Base-by-base conservation (phyloP, 2,888 invertebrate genomes). In the Lasioglossum marginatum region DNA sequence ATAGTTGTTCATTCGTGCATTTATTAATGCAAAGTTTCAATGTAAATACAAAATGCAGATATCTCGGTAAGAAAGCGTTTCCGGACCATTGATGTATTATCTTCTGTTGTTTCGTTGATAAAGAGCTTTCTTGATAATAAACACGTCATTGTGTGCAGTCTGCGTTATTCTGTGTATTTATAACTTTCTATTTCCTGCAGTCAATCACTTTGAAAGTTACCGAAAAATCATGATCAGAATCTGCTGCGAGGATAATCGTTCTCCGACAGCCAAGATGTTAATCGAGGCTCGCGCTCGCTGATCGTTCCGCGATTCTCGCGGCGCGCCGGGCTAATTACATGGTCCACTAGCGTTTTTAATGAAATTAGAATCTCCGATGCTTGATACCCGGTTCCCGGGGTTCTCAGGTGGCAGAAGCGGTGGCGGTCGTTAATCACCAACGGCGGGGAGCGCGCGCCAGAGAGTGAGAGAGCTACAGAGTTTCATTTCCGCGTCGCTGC, bases 401-500 rank as follows among this genome's bases (percentile, higher is more conserved):
- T 31, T 63, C 60, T 63, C 60, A 63, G 60, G 60, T 63, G 60
- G 60, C 60, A 16, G 60, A 6, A 63, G 14, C 66, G 66, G 66
- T 1, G 76, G 63, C 60, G 43, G 60, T 57, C 74, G 74, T 43
- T 76, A 60, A 76, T 63, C 63, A 63, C 40, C 76, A 12, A 23
- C 40, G 45, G 10, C 76, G 76, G 52, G 23, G 3, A 23, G 52
- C 31, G 31, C 27, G 60, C 5, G 76, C 63, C 8, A 52, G 52
- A 52, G 52, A 52, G 52, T 0, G 52, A 52, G 52, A 52, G 52
- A 52, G 52, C 52, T 76, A 4, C 27, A 40, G 57, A 76, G 63
- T 76, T 76, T 76, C 76, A 60, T 63, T 43, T 76, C 76, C 76
- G 60, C 76, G 76, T 40, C 60, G 40, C 40, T 60, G 75, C 75